phyloP scores from a whole-genome alignment of 2,113 vertebrate genomes.

The Turdus rufiventris region DNA sequence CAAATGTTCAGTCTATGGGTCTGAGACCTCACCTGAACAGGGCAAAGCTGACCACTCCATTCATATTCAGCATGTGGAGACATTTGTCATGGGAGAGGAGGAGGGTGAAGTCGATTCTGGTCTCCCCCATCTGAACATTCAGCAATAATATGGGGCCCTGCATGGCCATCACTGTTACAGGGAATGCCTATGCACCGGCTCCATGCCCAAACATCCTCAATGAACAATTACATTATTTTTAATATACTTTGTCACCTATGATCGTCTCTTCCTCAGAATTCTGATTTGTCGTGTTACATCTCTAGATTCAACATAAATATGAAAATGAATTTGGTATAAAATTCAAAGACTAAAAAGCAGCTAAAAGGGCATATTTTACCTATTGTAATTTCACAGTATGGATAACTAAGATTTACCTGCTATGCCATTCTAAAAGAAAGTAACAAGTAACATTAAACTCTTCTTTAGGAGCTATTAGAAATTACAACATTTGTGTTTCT shows the following conservation, averaged over 20 bases:
- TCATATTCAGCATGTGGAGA: accelerated
- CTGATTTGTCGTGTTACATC: background rate
- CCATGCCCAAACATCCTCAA: background rate
- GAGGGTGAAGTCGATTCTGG: no score
- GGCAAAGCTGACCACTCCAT: background rate
- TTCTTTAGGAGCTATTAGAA: background rate
- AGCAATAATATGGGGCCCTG: background rate
- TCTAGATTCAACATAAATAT: background rate
- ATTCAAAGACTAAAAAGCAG: background rate
- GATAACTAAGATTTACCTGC: background rate
- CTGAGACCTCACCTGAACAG: accelerated
- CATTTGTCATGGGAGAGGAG: background rate
- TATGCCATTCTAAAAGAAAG: background rate
- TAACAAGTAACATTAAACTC: background rate
- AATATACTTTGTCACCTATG: background rate
- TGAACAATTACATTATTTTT: background rate
- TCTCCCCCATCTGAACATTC: background rate
- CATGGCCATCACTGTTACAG: accelerated
- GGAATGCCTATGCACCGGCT: background rate
- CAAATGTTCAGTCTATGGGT: background rate
- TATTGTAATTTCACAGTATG: background rate
- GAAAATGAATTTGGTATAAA: background rate
- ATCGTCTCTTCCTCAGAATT: background rate
- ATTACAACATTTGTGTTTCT: background rate
- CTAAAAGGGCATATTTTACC: background rate